These are phyloP conservation scores for Lasioglossum vierecki DNA, from an alignment of 2,888 invertebrate genomes.

Conservation along the genomic window DNA sequence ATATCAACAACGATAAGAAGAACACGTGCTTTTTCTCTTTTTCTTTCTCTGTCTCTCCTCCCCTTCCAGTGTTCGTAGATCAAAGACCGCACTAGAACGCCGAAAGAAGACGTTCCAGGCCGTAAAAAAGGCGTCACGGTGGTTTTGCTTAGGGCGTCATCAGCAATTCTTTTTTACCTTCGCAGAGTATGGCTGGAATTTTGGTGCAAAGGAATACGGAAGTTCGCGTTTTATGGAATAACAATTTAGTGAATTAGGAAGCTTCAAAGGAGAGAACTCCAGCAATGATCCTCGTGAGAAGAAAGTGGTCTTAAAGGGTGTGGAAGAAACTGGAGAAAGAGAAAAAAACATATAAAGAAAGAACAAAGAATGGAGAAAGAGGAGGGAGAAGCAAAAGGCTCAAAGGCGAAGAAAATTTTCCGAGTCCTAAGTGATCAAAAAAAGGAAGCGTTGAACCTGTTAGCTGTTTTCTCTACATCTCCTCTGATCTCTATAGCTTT, in stretches of 20 bases:
- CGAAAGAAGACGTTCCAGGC: conserved; percentile 6
- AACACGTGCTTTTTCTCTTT: not conserved
- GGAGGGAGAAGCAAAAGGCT: conserved; percentile 36
- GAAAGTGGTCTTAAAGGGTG: conserved; percentile 21
- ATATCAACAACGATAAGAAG: not conserved
- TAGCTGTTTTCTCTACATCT: conserved; percentile 46
- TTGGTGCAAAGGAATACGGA: conserved; percentile 49
- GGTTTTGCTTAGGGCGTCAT: conserved; percentile 30
- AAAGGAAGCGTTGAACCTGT: conserved; percentile 58
- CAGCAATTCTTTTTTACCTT: conserved; percentile 56
- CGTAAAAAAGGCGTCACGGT: not conserved
- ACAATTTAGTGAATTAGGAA: conserved; percentile 80
- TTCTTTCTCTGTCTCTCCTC: not conserved
- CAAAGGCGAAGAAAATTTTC: conserved; percentile 71
- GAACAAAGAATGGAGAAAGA: conserved; percentile 26
- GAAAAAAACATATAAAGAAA: not conserved
- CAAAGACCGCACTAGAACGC: conserved; percentile 15
- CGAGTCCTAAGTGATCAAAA: conserved; percentile 70
- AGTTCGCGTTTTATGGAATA: conserved; percentile 76
- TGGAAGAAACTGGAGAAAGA: conserved; percentile 8
- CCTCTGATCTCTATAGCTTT: conserved; percentile 15
- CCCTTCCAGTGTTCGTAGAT: not conserved
- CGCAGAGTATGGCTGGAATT: conserved; percentile 30
- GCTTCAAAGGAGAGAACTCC: conserved; percentile 71
- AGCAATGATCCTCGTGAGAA: conserved; percentile 54